A percentile compares a stretch with the other conserved stretches of the same genome.
phyloP scores from a whole-genome alignment of 2,888 invertebrate genomes.

The Malthinus flaveolus region DNA sequence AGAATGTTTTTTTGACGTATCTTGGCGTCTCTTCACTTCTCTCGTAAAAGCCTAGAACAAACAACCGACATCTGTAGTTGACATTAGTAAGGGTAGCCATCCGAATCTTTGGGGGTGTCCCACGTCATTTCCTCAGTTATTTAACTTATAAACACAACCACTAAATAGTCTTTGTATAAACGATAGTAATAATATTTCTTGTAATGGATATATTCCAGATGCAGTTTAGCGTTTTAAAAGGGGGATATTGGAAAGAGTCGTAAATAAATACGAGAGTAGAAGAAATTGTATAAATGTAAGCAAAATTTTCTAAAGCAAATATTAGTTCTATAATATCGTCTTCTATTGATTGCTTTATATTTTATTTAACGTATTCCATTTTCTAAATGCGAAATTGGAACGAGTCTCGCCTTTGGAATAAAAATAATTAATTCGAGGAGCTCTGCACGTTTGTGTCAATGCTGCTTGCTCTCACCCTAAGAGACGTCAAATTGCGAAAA shows the following conservation, averaged over 20 bases:
- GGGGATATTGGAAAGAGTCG: slow-evolving; percentile 19
- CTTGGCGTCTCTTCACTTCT: neutral
- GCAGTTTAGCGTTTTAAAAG: slow-evolving; percentile 20
- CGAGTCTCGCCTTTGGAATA: too few relatives aligned
- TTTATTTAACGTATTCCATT: neutral
- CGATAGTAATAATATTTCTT: slow-evolving; percentile 23
- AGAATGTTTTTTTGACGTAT: slow-evolving; percentile 13
- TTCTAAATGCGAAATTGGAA: neutral
- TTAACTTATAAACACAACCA: slow-evolving; percentile 9
- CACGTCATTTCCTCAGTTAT: slow-evolving; percentile 25
- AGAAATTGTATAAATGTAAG: slow-evolving; percentile 15
- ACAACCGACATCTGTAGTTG: slow-evolving; percentile 25
- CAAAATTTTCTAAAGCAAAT: slow-evolving; percentile 26
- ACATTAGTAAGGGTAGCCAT: slow-evolving; percentile 21
- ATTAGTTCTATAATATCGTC: slow-evolving; percentile 23
- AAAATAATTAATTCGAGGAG: too few relatives aligned
- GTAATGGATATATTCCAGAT: slow-evolving; percentile 32
- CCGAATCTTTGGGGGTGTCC: slow-evolving; percentile 22
- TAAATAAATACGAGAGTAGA: slow-evolving; percentile 20
- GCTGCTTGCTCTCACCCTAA: too few relatives aligned
- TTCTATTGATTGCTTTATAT: slow-evolving; percentile 23
- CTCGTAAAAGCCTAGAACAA: slow-evolving; percentile 18
- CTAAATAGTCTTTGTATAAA: slow-evolving; percentile 7
- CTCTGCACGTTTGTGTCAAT: too few relatives aligned
- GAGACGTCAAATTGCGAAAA: too few relatives aligned